phyloP scores from a whole-genome alignment of 2,797 vertebrate species.

The Lepilemur septentrionalis region DNA sequence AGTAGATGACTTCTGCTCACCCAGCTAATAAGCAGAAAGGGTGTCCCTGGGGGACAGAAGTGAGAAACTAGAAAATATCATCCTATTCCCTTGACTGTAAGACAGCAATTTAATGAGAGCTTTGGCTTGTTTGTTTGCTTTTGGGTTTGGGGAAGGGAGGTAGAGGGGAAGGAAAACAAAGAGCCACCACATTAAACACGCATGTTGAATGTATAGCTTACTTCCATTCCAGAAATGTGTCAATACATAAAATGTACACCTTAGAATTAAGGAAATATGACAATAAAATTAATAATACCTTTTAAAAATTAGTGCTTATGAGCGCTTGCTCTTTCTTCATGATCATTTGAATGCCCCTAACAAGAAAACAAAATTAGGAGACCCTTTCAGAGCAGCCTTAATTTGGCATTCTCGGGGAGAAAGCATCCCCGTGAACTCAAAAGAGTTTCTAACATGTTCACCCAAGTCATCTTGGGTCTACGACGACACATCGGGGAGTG shows the following conservation, averaged over 20 bases:
- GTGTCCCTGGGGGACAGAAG: background rate
- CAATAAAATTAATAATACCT: background rate
- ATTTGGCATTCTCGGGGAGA: background rate
- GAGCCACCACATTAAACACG: background rate
- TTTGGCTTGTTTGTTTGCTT: background rate
- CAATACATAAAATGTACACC: background rate
- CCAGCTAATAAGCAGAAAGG: conserved; percentile 26
- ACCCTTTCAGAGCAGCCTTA: background rate
- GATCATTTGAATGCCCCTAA: background rate
- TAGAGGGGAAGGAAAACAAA: background rate
- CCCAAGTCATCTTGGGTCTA: background rate
- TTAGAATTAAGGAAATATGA: background rate
- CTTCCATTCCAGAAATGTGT: background rate
- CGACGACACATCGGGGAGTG: background rate
- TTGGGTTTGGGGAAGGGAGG: background rate
- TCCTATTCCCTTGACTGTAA: background rate
- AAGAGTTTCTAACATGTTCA: background rate
- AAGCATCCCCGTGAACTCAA: background rate
- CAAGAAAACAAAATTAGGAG: background rate
- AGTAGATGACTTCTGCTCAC: background rate
- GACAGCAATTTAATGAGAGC: background rate
- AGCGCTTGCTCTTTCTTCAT: background rate
- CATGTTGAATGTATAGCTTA: background rate
- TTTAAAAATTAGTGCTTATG: background rate
- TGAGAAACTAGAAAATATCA: conserved; percentile 12